Conservation (phyloP, 2,113 vertebrate species). For the Larimichthys polyactis region DNA sequence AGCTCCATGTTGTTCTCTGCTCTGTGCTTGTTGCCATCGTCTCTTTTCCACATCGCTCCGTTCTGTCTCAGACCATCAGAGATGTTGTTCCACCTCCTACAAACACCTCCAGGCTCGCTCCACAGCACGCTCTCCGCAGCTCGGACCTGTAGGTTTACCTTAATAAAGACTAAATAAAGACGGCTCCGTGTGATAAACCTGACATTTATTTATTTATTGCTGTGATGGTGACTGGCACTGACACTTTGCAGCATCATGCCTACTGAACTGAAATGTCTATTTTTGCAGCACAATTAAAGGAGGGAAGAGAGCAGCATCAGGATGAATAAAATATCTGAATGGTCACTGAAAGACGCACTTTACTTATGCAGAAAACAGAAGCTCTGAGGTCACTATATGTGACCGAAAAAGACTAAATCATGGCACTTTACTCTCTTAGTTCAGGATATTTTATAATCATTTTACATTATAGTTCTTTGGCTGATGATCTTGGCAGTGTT, state of each 20-base stretch:
- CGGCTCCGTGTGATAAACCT: conserved; percentile 1
- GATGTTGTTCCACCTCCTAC: conserved; percentile 44
- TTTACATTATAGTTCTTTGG: neutral
- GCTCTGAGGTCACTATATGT: too few species aligned
- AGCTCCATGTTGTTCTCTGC: neutral
- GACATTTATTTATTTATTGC: conserved; percentile 19
- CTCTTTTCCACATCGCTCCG: neutral
- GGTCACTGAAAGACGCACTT: neutral
- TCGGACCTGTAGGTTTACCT: neutral
- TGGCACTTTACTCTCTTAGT: too few species aligned
- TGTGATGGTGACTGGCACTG: conserved; percentile 21
- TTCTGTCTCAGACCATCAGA: conserved; percentile 28
- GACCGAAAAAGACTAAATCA: too few species aligned
- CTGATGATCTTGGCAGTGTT: neutral
- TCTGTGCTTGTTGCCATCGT: neutral
- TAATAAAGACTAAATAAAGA: neutral
- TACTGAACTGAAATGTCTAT: conserved; percentile 42
- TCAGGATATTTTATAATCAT: neutral
- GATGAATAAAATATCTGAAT: neutral
- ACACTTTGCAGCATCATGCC: conserved; percentile 61
- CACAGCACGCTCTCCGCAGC: neutral
- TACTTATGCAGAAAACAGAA: neutral
- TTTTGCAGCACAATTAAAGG: conserved; percentile 46
- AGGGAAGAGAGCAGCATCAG: neutral
- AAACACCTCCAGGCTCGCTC: conserved; percentile 29